Percentiles rank a stretch among this genome's conserved stretches.
Evolutionary conservation across 2,888 invertebrate genomes (phyloP).

Genomic region (Dynastes hyllus): DNA sequence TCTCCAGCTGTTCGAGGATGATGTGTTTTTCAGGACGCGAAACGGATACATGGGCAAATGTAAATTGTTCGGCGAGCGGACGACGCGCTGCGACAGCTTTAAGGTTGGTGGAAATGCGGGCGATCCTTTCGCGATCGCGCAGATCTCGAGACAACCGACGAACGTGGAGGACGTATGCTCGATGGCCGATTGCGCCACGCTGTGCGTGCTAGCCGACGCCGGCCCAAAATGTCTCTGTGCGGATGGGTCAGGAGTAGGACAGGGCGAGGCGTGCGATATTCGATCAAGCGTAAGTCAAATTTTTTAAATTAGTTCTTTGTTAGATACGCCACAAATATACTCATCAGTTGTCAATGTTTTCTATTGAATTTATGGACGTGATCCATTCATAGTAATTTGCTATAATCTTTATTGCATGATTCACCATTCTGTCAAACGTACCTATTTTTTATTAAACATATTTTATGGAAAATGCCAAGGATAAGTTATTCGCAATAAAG

Average conservation of each 20-base stretch:
- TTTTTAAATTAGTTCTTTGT: too few species aligned
- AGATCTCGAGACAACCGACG: constrained; percentile 74
- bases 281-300: too few species aligned
- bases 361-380: too few species aligned
- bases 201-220: constrained; percentile 76
- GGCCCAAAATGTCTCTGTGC: constrained; percentile 75
- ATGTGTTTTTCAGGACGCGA: constrained; percentile 81
- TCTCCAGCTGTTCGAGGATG: constrained; percentile 83
- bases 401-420: too few species aligned
- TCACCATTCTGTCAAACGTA: too few species aligned
- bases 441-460: too few species aligned
- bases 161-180: constrained; percentile 72
- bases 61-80: constrained; percentile 71
- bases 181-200: constrained; percentile 73
- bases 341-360: too few species aligned
- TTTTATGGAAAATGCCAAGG: too few species aligned
- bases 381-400: too few species aligned
- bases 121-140: constrained; percentile 73
- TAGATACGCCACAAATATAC: too few species aligned
- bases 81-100: constrained; percentile 64
- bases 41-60: constrained; percentile 77
- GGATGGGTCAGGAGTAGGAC: constrained; percentile 70
- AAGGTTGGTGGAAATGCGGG: constrained; percentile 71
- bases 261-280: constrained; percentile 65
- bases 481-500: too few species aligned